Base-by-base conservation (phyloP, 2,888 invertebrate species). In the Sipha maydis region DNA sequence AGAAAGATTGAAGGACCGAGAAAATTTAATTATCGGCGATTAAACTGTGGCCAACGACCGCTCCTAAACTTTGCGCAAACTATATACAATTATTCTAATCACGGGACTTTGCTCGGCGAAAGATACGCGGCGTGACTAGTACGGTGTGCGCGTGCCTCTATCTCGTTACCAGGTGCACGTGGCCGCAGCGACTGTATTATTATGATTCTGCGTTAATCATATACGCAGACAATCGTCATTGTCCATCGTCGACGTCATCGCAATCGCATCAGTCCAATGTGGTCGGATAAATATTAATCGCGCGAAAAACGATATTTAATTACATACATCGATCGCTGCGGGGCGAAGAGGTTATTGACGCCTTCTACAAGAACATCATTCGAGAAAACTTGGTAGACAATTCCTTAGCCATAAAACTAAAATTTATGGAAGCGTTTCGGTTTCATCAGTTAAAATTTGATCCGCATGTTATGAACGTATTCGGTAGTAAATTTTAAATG, bases 11-110 rank as follows among this genome's bases (percentile, higher is more conserved):
- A 48, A 1, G 48, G 31, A 4, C 1, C 7, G 31, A 31, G 54
- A 21, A 78, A 78, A 78, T 56, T 21, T 21, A 78, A 56, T 78
- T 21, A 77, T 77, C 17, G 77, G 28, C 21, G 69, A 28, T 38
- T 56, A 54, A 78, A 56, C 78, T 31, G 7, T 5, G 21, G 28
- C 28, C n/a, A 28, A 69, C 69, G 14, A 69, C 69, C 69, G 28
- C n/a, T n/a, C 1, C 19, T n/a, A 69, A 69, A 28, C 69, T 69
- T 11, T 11, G n/a, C 7, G 1, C 8, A 9, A 69, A 69, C n/a
- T 25, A 25, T 9, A 34, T 8, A 48, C 48, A 61, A 21, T 69
- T 69, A 69, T 69, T 28, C 14, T 69, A 28, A 69, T 69, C 69
- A 69, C 69, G 14, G n/a, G 69, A 28, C 69, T 7, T 69, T 7